These are phyloP conservation scores for Neofelis nebulosa DNA, from an alignment of 2,113 vertebrate species.

Conservation along the genomic window DNA sequence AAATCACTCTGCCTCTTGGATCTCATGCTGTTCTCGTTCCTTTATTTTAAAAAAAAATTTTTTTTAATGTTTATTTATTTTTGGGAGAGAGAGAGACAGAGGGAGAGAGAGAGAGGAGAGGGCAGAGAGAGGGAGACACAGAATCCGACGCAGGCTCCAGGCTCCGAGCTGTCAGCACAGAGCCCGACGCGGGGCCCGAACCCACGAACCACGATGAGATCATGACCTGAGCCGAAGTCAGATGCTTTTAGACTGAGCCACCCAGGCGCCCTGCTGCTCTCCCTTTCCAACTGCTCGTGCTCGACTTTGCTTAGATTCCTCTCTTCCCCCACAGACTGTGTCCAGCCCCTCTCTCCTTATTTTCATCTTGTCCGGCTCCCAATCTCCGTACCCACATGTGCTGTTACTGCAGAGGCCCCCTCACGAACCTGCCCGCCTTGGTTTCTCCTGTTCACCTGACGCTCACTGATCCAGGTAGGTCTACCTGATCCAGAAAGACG, in stretches of 20 bases:
- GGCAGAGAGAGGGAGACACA: too few relatives aligned
- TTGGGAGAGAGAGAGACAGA: too few relatives aligned
- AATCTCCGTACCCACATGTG: not conserved
- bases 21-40: not conserved
- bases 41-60: too few relatives aligned
- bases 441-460: not conserved
- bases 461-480: not conserved
- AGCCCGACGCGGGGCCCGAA: too few relatives aligned
- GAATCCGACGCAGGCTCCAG: too few relatives aligned
- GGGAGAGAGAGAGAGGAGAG: too few relatives aligned
- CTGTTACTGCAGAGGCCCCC: not conserved
- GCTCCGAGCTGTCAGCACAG: too few relatives aligned
- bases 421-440: accelerated
- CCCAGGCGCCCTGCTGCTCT: not conserved
- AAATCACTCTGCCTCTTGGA: not conserved
- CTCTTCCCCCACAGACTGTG: too few relatives aligned
- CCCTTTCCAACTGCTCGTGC: not conserved
- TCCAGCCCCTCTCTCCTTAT: not conserved
- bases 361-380: not conserved
- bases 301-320: not conserved
- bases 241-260: too few relatives aligned
- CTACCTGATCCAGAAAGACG: not conserved
- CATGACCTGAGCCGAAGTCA: too few relatives aligned
- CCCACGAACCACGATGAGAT: too few relatives aligned
- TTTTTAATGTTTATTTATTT: too few relatives aligned